phyloP scores from a whole-genome alignment of 2,888 invertebrate species.

The Eurytoma californica region DNA sequence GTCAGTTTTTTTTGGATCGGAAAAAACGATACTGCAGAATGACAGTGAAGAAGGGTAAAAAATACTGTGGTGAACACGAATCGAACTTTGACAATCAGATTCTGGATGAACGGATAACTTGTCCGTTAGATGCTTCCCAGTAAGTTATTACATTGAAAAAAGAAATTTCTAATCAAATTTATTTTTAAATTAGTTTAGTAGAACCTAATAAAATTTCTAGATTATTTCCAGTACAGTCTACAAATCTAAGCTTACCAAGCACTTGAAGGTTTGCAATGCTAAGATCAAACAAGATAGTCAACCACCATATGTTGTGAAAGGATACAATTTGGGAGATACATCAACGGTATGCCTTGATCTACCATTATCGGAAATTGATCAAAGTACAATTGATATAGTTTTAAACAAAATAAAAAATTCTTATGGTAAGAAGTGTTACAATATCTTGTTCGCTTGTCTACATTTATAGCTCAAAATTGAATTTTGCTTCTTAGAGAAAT shows the following conservation, averaged over 20 bases:
- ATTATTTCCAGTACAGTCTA: conserved; percentile 80
- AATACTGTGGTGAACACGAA: conserved; percentile 83
- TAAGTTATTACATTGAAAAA: conserved; percentile 74
- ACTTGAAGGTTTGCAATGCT: conserved; percentile 85
- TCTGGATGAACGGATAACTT: conserved; percentile 77
- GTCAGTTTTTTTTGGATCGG: conserved; percentile 78
- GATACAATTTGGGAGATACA: conserved; percentile 75
- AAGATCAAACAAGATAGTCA: conserved; percentile 74
- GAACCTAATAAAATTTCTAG: conserved; percentile 57
- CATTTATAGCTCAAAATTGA: conserved; percentile 17
- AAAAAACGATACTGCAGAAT: conserved; percentile 87
- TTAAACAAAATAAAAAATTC: conserved; percentile 68
- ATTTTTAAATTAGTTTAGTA: conserved; percentile 17
- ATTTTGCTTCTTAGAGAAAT: conserved; percentile 61
- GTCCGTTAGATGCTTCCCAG: conserved; percentile 86
- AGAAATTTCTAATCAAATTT: conserved; percentile 46
- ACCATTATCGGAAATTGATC: conserved; percentile 65
- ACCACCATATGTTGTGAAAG: conserved; percentile 77
- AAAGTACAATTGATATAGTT: conserved; percentile 61
- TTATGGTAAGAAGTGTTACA: conserved; percentile 62
- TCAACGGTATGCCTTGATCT: conserved; percentile 56
- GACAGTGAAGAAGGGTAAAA: conserved; percentile 82
- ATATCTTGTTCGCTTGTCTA: background rate
- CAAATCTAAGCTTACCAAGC: conserved; percentile 81
- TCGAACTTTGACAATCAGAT: conserved; percentile 46